Conservation (phyloP, 2,797 vertebrate species). For the Semaprochilodus insignis region DNA sequence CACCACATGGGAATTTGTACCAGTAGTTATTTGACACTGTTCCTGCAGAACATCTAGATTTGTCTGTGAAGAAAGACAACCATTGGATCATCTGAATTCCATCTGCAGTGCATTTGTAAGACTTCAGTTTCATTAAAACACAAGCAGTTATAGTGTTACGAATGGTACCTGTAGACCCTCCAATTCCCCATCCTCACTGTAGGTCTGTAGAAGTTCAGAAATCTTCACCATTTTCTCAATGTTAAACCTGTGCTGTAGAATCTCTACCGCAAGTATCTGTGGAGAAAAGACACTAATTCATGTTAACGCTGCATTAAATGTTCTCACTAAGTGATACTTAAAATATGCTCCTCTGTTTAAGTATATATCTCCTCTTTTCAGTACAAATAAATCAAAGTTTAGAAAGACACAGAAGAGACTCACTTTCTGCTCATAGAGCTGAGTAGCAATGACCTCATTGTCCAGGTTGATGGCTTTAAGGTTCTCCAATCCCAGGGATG, state of each 20-base stretch:
- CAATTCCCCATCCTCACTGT: constrained; percentile 76
- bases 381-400: neutral
- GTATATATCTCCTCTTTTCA: too few species aligned
- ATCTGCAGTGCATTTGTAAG: neutral
- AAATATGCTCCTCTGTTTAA: too few species aligned
- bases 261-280: constrained; percentile 86
- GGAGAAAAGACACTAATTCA: constrained; percentile 12
- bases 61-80: constrained; percentile 63
- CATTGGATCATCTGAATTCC: neutral
- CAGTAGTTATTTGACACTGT: constrained; percentile 76
- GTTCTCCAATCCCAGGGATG: constrained; percentile 74
- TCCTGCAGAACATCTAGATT: constrained; percentile 77
- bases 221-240: constrained; percentile 84
- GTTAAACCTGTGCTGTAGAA: constrained; percentile 86
- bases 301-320: neutral
- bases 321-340: neutral
- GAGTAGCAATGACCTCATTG: constrained; percentile 71
- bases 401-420: constrained; percentile 27
- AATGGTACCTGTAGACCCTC: constrained; percentile 71
- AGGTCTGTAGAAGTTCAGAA: constrained; percentile 77
- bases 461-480: constrained; percentile 78
- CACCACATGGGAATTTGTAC: constrained; percentile 78
- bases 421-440: constrained; percentile 89
- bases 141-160: neutral
- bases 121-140: neutral